Conservation (phyloP, 1,140 invertebrate species). For the Euborellia annulipes region DNA sequence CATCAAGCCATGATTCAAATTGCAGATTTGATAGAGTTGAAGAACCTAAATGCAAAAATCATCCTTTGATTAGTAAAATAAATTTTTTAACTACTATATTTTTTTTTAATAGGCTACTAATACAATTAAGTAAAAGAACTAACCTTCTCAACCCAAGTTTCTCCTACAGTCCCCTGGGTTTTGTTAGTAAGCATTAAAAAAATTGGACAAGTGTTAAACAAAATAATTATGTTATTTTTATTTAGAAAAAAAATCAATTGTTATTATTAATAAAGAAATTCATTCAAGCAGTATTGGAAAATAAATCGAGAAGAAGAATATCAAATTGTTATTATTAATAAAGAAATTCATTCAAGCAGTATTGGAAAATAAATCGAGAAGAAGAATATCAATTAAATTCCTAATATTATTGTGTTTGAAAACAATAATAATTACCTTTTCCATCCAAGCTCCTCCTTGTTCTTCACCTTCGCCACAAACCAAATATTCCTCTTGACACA, state of each 20-base stretch:
- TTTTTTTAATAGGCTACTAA: constrained; percentile 1
- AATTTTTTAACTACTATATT: no score
- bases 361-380: background rate
- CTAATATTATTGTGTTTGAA: no score
- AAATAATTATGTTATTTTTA: no score
- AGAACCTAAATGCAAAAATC: constrained; percentile 58
- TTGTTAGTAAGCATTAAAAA: no score
- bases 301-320: no score
- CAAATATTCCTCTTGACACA: constrained; percentile 87
- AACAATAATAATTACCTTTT: constrained; percentile 85
- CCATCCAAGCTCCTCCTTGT: constrained; percentile 84
- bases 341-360: no score
- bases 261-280: no score
- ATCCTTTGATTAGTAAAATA: background rate
- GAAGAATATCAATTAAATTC: constrained; percentile 6
- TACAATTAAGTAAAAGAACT: constrained; percentile 24
- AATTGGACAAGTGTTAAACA: no score
- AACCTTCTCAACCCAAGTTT: constrained; percentile 66
- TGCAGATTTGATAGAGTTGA: constrained; percentile 98
- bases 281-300: no score
- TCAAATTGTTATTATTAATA: background rate
- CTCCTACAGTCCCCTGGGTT: constrained; percentile 36
- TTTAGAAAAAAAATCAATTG: no score
- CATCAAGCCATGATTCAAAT: constrained; percentile 98
- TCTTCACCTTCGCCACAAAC: constrained; percentile 87